phyloP scores from a whole-genome alignment of 2,797 vertebrate species.

The Nannoperca obscura region DNA sequence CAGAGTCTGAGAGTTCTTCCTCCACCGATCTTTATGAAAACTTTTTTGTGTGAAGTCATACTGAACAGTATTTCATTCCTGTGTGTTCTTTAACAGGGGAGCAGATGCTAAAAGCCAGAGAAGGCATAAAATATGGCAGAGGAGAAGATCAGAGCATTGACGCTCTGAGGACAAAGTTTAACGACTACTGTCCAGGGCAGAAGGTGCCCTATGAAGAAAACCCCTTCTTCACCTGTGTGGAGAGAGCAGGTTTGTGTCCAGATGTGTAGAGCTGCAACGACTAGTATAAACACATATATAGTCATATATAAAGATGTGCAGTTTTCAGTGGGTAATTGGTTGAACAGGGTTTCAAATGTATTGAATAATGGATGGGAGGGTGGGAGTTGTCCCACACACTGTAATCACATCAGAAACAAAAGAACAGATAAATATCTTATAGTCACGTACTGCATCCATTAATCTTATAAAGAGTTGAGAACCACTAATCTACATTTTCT shows the following conservation, averaged over 20 bases:
- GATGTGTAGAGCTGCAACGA: neutral
- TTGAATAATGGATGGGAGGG: neutral
- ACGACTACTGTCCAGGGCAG: constrained; percentile 76
- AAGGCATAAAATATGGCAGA: constrained; percentile 63
- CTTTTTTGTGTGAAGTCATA: neutral
- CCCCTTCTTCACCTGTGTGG: constrained; percentile 86
- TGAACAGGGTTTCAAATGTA: no score
- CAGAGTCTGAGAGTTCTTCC: neutral
- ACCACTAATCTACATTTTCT: neutral
- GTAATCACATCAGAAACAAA: no score
- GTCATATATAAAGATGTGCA: neutral
- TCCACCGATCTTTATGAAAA: neutral
- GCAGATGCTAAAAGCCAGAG: constrained; percentile 72
- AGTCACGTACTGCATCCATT: no score
- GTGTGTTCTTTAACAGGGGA: constrained; percentile 72
- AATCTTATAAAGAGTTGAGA: neutral
- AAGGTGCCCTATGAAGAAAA: constrained; percentile 78
- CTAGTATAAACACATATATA: neutral
- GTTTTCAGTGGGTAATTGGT: neutral
- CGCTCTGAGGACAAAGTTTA: constrained; percentile 80
- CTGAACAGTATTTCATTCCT: neutral
- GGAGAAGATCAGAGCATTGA: constrained; percentile 73
- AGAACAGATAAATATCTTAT: no score
- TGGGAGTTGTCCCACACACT: no score
- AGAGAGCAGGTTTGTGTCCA: constrained; percentile 80